A percentile compares a stretch with the other conserved stretches of the same genome.
phyloP scores from a whole-genome alignment of 2,797 vertebrate species.

The Sparidentex hasta region DNA sequence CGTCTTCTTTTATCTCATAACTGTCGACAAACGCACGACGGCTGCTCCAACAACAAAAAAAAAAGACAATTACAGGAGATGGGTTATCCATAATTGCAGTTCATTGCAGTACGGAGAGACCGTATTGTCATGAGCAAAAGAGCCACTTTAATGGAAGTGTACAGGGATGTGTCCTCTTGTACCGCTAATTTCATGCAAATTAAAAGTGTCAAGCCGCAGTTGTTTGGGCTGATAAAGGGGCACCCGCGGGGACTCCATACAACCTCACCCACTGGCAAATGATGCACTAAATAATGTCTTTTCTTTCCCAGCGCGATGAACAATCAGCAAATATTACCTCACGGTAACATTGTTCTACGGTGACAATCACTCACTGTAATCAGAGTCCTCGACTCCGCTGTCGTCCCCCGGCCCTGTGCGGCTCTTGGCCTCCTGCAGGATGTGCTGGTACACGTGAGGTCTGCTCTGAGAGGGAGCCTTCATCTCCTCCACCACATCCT shows the following conservation, averaged over 20 bases:
- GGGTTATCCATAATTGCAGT: constrained; percentile 61
- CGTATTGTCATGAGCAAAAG: constrained; percentile 49
- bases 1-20: constrained; percentile 67
- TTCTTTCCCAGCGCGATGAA: not conserved
- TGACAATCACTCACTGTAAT: constrained; percentile 78
- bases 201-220: constrained; percentile 61
- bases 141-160: constrained; percentile 47
- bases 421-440: constrained; percentile 74
- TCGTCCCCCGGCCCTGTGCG: constrained; percentile 70
- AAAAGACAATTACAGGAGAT: constrained; percentile 58
- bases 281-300: constrained; percentile 38
- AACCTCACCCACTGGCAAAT: constrained; percentile 31
- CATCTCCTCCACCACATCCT: constrained; percentile 85
- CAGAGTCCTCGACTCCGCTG: constrained; percentile 83
- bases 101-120: constrained; percentile 52
- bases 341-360: not conserved
- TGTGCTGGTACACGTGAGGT: constrained; percentile 66
- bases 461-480: constrained; percentile 69
- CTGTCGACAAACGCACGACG: constrained; percentile 51
- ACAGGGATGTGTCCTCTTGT: constrained; percentile 63
- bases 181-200: constrained; percentile 68
- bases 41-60: constrained; percentile 29
- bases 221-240: constrained; percentile 66
- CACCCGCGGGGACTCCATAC: constrained; percentile 30
- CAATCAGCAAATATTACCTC: constrained; percentile 11